A percentile compares a stretch with the other conserved stretches of the same genome.
These are phyloP conservation scores for Garra rufa DNA, from an alignment of 2,113 vertebrate species.

Conservation along the genomic window DNA sequence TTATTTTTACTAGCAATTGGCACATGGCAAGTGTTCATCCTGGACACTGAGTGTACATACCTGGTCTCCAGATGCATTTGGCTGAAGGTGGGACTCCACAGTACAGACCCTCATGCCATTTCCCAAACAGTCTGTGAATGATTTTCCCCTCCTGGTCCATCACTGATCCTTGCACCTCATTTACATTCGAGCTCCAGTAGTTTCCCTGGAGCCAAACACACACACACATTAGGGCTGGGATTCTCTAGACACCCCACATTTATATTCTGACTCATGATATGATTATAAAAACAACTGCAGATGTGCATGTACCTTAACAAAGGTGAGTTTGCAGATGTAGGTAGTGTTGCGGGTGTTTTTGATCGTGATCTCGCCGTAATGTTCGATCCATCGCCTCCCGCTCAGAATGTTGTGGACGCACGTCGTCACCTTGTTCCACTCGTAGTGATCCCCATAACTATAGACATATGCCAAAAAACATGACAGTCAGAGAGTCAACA, in stretches of 20 bases:
- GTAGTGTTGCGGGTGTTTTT: constrained; percentile 91
- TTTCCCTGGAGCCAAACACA: constrained; percentile 80
- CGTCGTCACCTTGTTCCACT: constrained; percentile 99
- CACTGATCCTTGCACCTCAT: constrained; percentile 95
- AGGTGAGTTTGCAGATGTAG: constrained; percentile 98
- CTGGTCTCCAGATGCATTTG: constrained; percentile 97
- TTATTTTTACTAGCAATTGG: background rate
- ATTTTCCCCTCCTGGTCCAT: constrained; percentile 98
- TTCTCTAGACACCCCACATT: background rate
- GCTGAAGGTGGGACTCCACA: constrained; percentile 95
- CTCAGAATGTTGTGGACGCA: constrained; percentile 99
- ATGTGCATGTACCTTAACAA: constrained; percentile 85
- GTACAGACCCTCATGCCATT: constrained; percentile 97
- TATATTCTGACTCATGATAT: background rate
- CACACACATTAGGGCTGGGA: background rate
- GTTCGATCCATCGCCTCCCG: constrained; percentile 96
- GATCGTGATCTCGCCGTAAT: constrained; percentile 97
- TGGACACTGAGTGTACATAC: constrained; percentile 66
- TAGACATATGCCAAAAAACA: constrained; percentile 5
- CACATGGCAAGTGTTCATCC: background rate
- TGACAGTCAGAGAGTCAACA: background rate
- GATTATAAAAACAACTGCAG: background rate
- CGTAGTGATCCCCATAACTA: constrained; percentile 94
- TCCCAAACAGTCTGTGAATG: constrained; percentile 95
- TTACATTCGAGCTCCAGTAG: constrained; percentile 98